These are phyloP conservation scores for Apeira syringaria DNA, from an alignment of 2,888 invertebrate species.

Conservation along the genomic window DNA sequence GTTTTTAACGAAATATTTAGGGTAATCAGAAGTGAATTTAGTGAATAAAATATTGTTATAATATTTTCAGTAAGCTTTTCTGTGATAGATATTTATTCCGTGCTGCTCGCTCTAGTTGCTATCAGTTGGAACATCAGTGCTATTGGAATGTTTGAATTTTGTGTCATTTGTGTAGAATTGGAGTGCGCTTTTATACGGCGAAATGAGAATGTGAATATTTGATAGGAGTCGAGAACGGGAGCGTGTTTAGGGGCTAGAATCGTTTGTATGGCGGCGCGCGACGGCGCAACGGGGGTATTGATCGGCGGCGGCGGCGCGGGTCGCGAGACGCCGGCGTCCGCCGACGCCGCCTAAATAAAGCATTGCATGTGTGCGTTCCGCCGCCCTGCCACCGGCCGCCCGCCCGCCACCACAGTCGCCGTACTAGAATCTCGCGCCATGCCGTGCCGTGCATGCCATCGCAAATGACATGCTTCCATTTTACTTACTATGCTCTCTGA, in stretches of 20 bases:
- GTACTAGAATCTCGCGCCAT: conserved; percentile 30
- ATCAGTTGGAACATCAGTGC: not conserved
- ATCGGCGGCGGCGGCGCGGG: conserved; percentile 72
- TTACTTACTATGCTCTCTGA: too few species aligned
- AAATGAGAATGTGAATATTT: conserved; percentile 80
- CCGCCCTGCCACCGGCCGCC: conserved; percentile 54
- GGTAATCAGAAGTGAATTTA: conserved; percentile 8
- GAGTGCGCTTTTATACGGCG: conserved; percentile 61
- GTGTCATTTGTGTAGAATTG: conserved; percentile 33
- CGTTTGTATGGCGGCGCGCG: conserved; percentile 68
- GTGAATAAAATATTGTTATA: conserved; percentile 3
- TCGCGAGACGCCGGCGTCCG: conserved; percentile 78
- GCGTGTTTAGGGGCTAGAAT: conserved; percentile 72
- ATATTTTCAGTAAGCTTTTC: not conserved
- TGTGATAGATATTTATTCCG: too few species aligned
- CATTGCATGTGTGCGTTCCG: conserved; percentile 76
- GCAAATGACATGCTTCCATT: conserved; percentile 18
- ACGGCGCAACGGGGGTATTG: conserved; percentile 81
- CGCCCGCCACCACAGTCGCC: conserved; percentile 34
- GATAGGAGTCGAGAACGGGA: conserved; percentile 73
- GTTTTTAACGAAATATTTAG: conserved; percentile 14
- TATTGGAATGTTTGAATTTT: conserved; percentile 17
- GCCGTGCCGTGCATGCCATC: conserved; percentile 27
- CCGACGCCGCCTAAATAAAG: conserved; percentile 82
- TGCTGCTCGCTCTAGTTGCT: too few species aligned